Evolutionary conservation across 2,113 vertebrate genomes (phyloP), one percentile per base, ranked within the genome.

Genomic region (Ifrita kowaldi): DNA sequence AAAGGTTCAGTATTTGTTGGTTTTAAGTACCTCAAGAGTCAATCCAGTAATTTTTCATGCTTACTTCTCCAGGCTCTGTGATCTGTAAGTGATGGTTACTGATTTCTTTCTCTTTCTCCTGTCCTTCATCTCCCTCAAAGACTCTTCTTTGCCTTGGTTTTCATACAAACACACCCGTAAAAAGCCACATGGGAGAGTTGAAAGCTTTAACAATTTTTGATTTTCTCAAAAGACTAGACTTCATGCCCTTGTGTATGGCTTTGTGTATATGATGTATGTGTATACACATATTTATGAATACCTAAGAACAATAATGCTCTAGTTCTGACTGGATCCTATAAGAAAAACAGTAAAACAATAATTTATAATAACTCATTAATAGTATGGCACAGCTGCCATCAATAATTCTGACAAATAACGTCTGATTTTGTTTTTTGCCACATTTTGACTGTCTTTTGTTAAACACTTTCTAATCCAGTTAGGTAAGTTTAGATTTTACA

Each of bases 1-100:
- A 95, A 97, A 95, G 76, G 76, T 96, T 96, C 91, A 94, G 86
- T 75, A 96, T 96, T 95, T 84, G 89, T 90, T 92, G 91, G 75
- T 71, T 97, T 95, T 93, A 84, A 96, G 82, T 95, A 94, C 91
- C 76, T 95, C 92, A 94, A 91, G 93, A 94, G 86, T 91, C 78
- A 84, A 64, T 91, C 42, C 75, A 55, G 71, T 93, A 83, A 94
- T 96, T 93, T 95, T 92, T 95, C 55, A 74, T 93, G 81, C 84
- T 94, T 89, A 69, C 41, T 93, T 88, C 70, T 71, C 69, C 55
- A 53, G 46, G 39, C 62, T 80, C 85, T 74, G n/a, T 82, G 57
- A 93, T 93, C 90, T 91, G 22, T 47, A 93, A 86, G 47, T 67
- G 90, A 87, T 71, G 44, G 71, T 79, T 84, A 85, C 90, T 52